These are phyloP conservation scores for Anticlea derivata DNA, from an alignment of 2,888 invertebrate genomes.

Conservation along the genomic window DNA sequence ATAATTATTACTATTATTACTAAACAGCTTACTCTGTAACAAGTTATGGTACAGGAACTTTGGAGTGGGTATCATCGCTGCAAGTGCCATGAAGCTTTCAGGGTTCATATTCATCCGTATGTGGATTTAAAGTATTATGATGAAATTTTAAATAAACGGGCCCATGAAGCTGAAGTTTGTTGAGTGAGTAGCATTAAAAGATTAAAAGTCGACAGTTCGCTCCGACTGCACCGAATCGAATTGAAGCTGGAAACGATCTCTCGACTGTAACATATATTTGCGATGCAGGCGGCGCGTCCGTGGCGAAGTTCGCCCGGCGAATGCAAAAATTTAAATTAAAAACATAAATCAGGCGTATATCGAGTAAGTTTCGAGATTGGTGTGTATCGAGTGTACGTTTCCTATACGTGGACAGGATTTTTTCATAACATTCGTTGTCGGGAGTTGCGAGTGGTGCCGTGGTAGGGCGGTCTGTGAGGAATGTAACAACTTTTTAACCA, in stretches of 20 bases:
- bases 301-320: slow-evolving; percentile 77
- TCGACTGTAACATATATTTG: slow-evolving; percentile 77
- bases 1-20: slow-evolving; percentile 52
- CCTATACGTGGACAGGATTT: slow-evolving; percentile 27
- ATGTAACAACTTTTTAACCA: not conserved
- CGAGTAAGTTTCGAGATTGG: slow-evolving; percentile 81
- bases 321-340: slow-evolving; percentile 85
- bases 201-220: slow-evolving; percentile 80
- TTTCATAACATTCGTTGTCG: slow-evolving; percentile 17
- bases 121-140: slow-evolving; percentile 12
- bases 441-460: not conserved
- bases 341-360: slow-evolving; percentile 84
- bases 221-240: slow-evolving; percentile 69
- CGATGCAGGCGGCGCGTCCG: slow-evolving; percentile 80
- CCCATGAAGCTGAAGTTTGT: slow-evolving; percentile 65
- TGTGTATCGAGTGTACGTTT: slow-evolving; percentile 69
- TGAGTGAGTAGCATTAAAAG: slow-evolving; percentile 82
- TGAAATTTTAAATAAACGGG: slow-evolving; percentile 54
- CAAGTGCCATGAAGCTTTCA: slow-evolving; percentile 4
- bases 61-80: not conserved
- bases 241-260: slow-evolving; percentile 73
- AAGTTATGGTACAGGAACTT: slow-evolving; percentile 19
- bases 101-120: slow-evolving; percentile 14
- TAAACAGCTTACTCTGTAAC: slow-evolving; percentile 30
- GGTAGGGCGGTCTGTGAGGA: not conserved